Evolutionary conservation across 2,113 vertebrate species (phyloP).

Genomic region (Rhinolophus sinicus): DNA sequence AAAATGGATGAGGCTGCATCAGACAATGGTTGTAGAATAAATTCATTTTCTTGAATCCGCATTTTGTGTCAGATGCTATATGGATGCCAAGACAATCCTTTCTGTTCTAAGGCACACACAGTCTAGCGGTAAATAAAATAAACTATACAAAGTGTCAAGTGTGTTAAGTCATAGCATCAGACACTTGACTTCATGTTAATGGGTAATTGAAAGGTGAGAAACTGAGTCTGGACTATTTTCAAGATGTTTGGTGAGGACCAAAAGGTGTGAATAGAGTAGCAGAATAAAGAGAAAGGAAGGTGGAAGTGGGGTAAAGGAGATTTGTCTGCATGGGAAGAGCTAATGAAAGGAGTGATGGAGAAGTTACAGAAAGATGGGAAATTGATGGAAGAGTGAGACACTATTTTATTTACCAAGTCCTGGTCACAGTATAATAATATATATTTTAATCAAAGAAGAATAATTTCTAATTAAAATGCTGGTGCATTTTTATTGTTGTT

Average conservation of each 20-base stretch:
- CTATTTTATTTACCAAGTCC: neutral
- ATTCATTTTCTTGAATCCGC: slow-evolving; percentile 33
- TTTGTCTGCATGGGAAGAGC: neutral
- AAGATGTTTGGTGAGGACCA: neutral
- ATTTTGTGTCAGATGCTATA: slow-evolving; percentile 19
- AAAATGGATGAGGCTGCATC: neutral
- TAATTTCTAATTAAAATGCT: neutral
- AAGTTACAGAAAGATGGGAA: neutral
- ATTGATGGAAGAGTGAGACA: neutral
- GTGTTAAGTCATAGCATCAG: neutral
- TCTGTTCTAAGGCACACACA: neutral
- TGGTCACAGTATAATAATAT: neutral
- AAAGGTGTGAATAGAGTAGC: neutral
- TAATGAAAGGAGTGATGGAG: neutral
- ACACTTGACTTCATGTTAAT: neutral
- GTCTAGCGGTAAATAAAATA: neutral
- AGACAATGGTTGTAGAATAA: neutral
- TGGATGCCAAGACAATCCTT: neutral
- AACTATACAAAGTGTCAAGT: neutral
- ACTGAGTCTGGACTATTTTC: neutral
- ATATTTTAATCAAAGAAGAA: neutral
- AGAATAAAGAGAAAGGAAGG: slow-evolving; percentile 5
- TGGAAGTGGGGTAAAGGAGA: neutral
- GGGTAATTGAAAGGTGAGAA: neutral
- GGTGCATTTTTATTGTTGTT: neutral